These are phyloP conservation scores for Xerus rutilus DNA, from an alignment of 2,797 vertebrate genomes.

Conservation along the genomic window DNA sequence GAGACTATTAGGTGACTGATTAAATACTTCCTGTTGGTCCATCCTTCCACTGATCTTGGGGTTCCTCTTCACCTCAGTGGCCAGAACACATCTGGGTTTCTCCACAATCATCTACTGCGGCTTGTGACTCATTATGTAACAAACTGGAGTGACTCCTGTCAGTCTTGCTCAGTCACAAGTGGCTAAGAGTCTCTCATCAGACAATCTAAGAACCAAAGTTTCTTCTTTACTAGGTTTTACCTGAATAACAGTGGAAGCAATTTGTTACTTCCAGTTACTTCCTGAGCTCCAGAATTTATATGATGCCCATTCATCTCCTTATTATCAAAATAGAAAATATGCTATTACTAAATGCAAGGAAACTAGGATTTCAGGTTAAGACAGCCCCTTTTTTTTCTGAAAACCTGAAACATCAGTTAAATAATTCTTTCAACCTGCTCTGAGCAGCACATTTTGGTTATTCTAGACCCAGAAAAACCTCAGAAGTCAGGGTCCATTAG, in stretches of 20 bases:
- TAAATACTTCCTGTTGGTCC: neutral
- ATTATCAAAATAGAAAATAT: neutral
- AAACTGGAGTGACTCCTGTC: neutral
- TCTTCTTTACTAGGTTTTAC: conserved; percentile 1
- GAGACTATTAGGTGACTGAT: neutral
- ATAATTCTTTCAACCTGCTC: neutral
- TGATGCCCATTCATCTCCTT: neutral
- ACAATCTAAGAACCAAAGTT: conserved; percentile 24
- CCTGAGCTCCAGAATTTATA: conserved; percentile 6
- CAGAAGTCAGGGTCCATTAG: conserved; percentile 9
- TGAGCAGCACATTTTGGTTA: conserved; percentile 12
- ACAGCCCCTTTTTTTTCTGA: neutral
- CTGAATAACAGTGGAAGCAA: neutral
- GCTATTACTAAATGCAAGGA: neutral
- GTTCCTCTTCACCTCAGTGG: neutral
- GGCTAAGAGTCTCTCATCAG: neutral
- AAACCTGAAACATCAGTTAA: neutral
- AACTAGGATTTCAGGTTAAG: conserved; percentile 17
- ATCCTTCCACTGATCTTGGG: neutral
- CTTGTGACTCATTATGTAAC: neutral
- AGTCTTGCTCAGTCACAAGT: neutral
- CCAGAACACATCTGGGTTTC: neutral
- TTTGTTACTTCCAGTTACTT: neutral
- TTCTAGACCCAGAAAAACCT: conserved; percentile 50
- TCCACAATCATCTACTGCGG: neutral